phyloP scores from a whole-genome alignment of 2,888 invertebrate species.

The Spatulosminthurus flaviceps region DNA sequence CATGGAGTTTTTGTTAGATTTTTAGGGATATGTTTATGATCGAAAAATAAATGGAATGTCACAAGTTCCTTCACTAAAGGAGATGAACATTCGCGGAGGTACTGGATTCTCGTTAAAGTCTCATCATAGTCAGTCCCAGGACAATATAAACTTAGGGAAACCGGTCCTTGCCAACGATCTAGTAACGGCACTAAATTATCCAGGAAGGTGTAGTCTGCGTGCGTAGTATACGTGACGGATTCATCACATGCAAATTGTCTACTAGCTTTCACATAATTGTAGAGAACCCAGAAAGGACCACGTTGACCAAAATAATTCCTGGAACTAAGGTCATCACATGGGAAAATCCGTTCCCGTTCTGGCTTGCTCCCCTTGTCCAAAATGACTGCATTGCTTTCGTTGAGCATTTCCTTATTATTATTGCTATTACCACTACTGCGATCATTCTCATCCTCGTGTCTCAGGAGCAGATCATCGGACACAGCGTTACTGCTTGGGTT shows the following conservation, averaged over 20 bases:
- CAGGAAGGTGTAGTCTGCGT: constrained; percentile 89
- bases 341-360: constrained; percentile 65
- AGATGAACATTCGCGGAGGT: constrained; percentile 77
- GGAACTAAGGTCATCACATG: constrained; percentile 74
- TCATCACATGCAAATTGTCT: constrained; percentile 78
- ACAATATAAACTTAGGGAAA: constrained; percentile 87
- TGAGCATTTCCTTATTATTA: constrained; percentile 42
- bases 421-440: constrained; percentile 30
- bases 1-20: constrained; percentile 44
- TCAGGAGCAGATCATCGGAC: constrained; percentile 5
- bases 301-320: constrained; percentile 74
- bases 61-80: constrained; percentile 80
- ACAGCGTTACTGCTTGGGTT: not conserved
- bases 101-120: constrained; percentile 82
- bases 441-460: constrained; percentile 24
- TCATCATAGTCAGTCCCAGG: constrained; percentile 84
- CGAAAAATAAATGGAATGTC: constrained; percentile 90
- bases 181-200: constrained; percentile 87
- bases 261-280: constrained; percentile 83
- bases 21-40: constrained; percentile 83
- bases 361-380: constrained; percentile 36
- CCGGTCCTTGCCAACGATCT: constrained; percentile 86
- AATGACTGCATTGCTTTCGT: constrained; percentile 39
- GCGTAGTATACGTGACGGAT: constrained; percentile 89
- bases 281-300: constrained; percentile 87